Conservation (phyloP, 2,113 vertebrate species). For the Bombycilla garrulus region DNA sequence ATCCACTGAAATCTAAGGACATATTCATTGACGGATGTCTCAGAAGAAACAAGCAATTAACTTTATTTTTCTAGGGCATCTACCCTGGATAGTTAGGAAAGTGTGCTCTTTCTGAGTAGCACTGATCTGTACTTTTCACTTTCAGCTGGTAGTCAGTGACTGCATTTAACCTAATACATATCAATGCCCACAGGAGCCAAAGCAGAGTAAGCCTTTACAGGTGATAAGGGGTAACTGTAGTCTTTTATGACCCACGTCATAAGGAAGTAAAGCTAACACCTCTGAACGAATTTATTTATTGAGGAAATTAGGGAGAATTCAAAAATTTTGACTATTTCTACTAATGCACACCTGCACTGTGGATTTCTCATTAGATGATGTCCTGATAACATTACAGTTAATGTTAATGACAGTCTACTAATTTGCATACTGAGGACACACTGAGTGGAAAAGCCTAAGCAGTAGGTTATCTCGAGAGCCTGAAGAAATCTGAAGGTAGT, state of each 20-base stretch:
- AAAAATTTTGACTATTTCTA: neutral
- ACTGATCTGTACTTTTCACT: neutral
- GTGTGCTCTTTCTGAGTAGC: neutral
- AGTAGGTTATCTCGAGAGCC: neutral
- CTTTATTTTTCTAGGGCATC: neutral
- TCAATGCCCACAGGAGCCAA: neutral
- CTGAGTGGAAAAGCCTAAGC: neutral
- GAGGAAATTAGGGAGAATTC: neutral
- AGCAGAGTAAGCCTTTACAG: neutral
- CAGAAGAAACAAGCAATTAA: neutral
- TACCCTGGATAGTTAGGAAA: neutral
- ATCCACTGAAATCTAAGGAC: neutral
- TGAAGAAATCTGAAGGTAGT: neutral
- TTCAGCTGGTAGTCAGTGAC: neutral
- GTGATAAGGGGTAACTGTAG: accelerated
- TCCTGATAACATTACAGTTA: neutral
- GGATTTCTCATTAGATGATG: neutral
- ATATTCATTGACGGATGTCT: neutral
- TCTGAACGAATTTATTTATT: neutral
- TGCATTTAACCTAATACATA: neutral
- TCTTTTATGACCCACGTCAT: neutral
- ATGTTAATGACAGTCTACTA: neutral
- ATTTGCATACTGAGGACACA: neutral
- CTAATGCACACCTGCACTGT: neutral
- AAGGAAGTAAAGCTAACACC: neutral